Evolutionary conservation across 2,888 invertebrate species (phyloP).

Genomic region (Octonoba sinensis): DNA sequence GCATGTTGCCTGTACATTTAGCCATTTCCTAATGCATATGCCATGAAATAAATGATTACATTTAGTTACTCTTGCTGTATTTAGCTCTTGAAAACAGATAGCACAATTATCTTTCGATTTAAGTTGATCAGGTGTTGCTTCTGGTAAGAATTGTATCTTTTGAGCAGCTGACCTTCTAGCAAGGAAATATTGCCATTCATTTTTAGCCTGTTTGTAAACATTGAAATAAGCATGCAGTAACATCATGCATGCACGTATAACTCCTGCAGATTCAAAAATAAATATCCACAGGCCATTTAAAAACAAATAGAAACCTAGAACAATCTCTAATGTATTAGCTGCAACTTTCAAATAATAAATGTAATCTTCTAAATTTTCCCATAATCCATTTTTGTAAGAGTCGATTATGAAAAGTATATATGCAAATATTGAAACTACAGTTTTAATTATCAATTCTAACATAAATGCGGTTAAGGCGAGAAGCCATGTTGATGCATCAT

Average conservation of each 20-base stretch:
- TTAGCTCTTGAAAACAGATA: constrained; percentile 96
- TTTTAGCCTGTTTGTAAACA: constrained; percentile 89
- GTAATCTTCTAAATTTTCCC: constrained; percentile 94
- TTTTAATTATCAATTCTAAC: constrained; percentile 92
- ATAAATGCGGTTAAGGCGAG: constrained; percentile 93
- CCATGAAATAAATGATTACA: constrained; percentile 91
- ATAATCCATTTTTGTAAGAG: constrained; percentile 84
- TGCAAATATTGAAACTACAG: constrained; percentile 86
- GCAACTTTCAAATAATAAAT: constrained; percentile 90
- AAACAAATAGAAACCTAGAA: constrained; percentile 92
- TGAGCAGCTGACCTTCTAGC: constrained; percentile 90
- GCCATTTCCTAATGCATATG: constrained; percentile 93
- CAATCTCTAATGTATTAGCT: constrained; percentile 93
- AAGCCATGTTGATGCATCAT: constrained; percentile 90
- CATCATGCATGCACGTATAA: constrained; percentile 94
- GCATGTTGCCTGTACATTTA: constrained; percentile 93
- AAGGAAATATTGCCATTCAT: constrained; percentile 93
- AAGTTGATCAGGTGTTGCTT: constrained; percentile 85
- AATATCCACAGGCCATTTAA: constrained; percentile 95
- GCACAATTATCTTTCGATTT: constrained; percentile 87
- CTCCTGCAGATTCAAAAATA: constrained; percentile 92
- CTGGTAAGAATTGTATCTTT: constrained; percentile 90
- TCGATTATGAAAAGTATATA: constrained; percentile 90
- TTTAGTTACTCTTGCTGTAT: constrained; percentile 85
- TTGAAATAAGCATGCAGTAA: constrained; percentile 97